A percentile compares a stretch with the other conserved stretches of the same genome.
These are phyloP conservation scores for Botia kubotai DNA, from an alignment of 2,797 vertebrate genomes.

Conservation along the genomic window DNA sequence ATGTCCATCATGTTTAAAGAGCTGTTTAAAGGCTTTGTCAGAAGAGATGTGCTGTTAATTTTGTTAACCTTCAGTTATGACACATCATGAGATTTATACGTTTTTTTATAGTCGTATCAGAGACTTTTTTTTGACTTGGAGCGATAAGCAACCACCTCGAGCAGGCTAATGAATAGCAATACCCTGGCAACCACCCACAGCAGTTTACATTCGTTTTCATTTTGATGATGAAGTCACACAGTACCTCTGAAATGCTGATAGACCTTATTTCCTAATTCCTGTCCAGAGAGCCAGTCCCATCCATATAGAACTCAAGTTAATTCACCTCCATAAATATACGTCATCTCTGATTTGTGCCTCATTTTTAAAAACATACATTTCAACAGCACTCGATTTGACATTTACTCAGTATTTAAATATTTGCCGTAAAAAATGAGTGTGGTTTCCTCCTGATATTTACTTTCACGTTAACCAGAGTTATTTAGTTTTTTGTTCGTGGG, in stretches of 20 bases:
- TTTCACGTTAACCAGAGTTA: conserved; percentile 13
- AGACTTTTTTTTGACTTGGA: neutral
- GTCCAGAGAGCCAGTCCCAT: neutral
- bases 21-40: too few relatives aligned
- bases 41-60: too few relatives aligned
- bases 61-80: too few relatives aligned
- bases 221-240: neutral
- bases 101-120: too few relatives aligned
- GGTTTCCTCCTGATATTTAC: neutral
- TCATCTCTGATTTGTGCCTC: neutral
- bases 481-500: conserved; percentile 24
- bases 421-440: neutral
- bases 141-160: neutral
- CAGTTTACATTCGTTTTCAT: neutral
- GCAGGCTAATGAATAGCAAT: neutral
- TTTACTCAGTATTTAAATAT: conserved; percentile 22
- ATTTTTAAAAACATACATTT: conserved; percentile 18
- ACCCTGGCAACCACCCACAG: neutral
- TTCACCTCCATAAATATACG: conserved; percentile 2
- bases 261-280: too few relatives aligned
- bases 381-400: neutral
- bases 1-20: conserved; percentile 1
- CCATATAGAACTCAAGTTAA: neutral
- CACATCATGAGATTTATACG: too few relatives aligned
- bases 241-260: neutral